These are phyloP conservation scores for Mugil cephalus DNA, from an alignment of 2,113 vertebrate genomes.

Conservation along the genomic window DNA sequence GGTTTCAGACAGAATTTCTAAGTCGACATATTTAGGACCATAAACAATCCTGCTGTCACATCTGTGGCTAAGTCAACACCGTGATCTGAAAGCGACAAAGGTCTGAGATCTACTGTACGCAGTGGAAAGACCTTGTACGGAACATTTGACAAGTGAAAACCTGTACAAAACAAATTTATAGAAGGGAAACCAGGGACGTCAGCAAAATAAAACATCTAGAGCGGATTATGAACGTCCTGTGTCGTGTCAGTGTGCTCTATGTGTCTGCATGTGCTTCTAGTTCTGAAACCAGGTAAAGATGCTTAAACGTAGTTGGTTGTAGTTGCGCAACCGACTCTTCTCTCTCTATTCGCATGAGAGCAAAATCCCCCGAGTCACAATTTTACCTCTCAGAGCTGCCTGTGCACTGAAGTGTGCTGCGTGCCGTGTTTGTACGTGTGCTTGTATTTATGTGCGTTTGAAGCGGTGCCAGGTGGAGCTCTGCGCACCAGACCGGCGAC, in stretches of 20 bases:
- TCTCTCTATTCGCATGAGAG: constrained; percentile 28
- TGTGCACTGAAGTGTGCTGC: constrained; percentile 45
- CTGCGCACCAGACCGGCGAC: constrained; percentile 49
- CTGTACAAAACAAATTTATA: no score
- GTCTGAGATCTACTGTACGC: no score
- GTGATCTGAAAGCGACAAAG: no score
- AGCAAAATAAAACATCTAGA: no score
- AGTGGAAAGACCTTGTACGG: no score
- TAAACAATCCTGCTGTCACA: no score
- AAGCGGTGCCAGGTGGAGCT: constrained; percentile 64
- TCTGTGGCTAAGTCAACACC: no score
- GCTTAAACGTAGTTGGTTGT: constrained; percentile 10
- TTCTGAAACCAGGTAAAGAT: constrained; percentile 20
- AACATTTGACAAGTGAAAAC: no score
- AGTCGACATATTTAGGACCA: no score
- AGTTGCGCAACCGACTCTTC: constrained; percentile 24
- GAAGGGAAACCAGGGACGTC: no score
- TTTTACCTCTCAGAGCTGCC: constrained; percentile 44
- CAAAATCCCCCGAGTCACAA: constrained; percentile 47
- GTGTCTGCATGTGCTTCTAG: constrained; percentile 3
- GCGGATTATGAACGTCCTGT: neutral
- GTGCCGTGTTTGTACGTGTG: constrained; percentile 25
- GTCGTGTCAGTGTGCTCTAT: neutral
- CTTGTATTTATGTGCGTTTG: constrained; percentile 21
- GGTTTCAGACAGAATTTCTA: no score